Base-by-base conservation (phyloP, 2,888 invertebrate genomes). In the Maniola hyperantus region DNA sequence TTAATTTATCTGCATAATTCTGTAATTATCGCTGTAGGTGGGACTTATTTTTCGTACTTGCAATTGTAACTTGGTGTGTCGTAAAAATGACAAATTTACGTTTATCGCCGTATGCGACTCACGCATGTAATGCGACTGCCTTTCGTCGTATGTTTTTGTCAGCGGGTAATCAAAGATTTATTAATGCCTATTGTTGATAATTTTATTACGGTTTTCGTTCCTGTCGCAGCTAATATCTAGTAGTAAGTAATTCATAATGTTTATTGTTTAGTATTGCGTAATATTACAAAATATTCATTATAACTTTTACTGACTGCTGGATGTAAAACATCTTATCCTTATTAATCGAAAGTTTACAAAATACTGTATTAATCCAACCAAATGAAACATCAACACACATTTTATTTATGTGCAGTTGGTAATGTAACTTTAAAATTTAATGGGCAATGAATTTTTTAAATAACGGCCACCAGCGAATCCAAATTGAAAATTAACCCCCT, bases 401-500 rank as follows among this genome's bases (percentile, higher is more conserved):
- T 26, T 26, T 84, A 84, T 87, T 84, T 82, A 86, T 86, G 81
- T 75, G 74, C 76, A 74, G 77, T 87, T 84, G 82, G 77, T 73
- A 73, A 82, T 82, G 83, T 73, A 78, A 78, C 79, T 77, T 77
- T 75, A 78, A 79, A 82, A 51, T 51, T 84, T 87, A 85, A 83
- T 83, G 85, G 60, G 33, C 61, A 53, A 57, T 42, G 15, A 51
- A 75, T 75, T 81, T 87, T 84, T 88, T 88, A 86, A 85, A 85
- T 84, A 83, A 84, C 82, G 85, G 83, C 90, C 89, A 91, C 89
- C 89, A 81, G 85, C 83, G 86, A 83, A 83, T 81, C 79, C 77
- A 85, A 86, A 92, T 91, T 91, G 89, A 91, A 91, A 90, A 90
- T 91, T 90, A 89, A 88, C 89, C 88, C 87, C 85, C 81, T 20